Conservation (phyloP, 2,797 vertebrate species). For the Myiotriccus ornatus region DNA sequence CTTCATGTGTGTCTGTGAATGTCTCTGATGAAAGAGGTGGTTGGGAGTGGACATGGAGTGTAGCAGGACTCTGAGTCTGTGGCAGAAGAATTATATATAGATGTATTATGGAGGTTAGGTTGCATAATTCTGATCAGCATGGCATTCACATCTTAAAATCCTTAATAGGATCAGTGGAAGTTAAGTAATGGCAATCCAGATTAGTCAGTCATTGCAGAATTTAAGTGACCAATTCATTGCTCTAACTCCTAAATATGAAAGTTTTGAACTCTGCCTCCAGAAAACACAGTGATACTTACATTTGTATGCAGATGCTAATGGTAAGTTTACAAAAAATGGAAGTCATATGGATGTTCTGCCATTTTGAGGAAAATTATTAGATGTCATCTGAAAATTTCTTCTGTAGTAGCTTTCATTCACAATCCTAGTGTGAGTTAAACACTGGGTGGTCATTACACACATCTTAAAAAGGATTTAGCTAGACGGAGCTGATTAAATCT, state of each 20-base stretch:
- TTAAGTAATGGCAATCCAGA: slow-evolving; percentile 27
- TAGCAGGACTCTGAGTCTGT: neutral
- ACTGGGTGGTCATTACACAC: slow-evolving; percentile 13
- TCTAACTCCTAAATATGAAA: neutral
- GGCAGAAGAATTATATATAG: neutral
- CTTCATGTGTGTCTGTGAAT: fast-evolving
- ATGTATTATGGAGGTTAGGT: neutral
- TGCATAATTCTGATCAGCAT: slow-evolving; percentile 2
- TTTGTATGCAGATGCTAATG: neutral
- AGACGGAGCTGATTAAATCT: slow-evolving; percentile 46
- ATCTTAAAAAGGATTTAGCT: slow-evolving; percentile 49
- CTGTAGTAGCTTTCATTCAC: neutral
- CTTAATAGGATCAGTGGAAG: slow-evolving; percentile 33
- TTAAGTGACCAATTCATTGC: neutral
- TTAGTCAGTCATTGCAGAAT: slow-evolving; percentile 1
- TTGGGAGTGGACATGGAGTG: neutral
- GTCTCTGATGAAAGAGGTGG: neutral
- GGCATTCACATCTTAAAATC: slow-evolving; percentile 19
- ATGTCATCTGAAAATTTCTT: neutral
- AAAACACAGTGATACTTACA: neutral
- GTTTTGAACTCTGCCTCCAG: neutral
- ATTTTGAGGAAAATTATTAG: neutral
- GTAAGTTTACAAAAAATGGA: neutral
- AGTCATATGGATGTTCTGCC: neutral
- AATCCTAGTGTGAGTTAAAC: neutral